These are phyloP conservation scores for Apodemia mormo DNA, from an alignment of 2,888 invertebrate species.

Conservation along the genomic window DNA sequence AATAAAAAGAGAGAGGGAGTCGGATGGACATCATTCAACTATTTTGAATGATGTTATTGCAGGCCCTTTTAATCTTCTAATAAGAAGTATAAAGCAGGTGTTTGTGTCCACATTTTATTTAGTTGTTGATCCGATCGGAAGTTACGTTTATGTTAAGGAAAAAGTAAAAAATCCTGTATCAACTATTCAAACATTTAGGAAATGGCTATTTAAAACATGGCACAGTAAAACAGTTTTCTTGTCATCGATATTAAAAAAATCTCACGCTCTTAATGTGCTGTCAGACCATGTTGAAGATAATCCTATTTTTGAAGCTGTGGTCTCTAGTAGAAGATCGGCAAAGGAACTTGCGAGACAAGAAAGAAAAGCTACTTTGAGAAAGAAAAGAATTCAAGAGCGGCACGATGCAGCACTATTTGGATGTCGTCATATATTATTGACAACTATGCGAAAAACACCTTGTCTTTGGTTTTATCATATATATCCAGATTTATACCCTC, in stretches of 20 bases:
- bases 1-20: conserved; percentile 40
- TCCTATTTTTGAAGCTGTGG: conserved; percentile 38
- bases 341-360: conserved; percentile 35
- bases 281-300: conserved; percentile 48
- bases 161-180: conserved; percentile 40
- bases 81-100: conserved; percentile 30
- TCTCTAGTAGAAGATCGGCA: conserved; percentile 47
- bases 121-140: conserved; percentile 43
- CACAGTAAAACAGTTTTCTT: conserved; percentile 46
- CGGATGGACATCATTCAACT: conserved; percentile 37
- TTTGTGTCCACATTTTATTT: conserved; percentile 35
- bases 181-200: conserved; percentile 38
- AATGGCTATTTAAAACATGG: conserved; percentile 40
- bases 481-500: conserved; percentile 56
- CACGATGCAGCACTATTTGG: conserved; percentile 42
- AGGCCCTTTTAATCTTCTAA: conserved; percentile 40
- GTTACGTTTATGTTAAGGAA: conserved; percentile 40
- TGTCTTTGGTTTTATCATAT: conserved; percentile 58
- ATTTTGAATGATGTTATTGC: conserved; percentile 43
- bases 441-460: conserved; percentile 52
- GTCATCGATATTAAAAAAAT: conserved; percentile 44
- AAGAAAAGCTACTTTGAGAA: conserved; percentile 36
- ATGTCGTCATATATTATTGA: conserved; percentile 49
- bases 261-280: conserved; percentile 43
- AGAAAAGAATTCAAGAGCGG: conserved; percentile 44